Evolutionary conservation across 2,113 vertebrate genomes (phyloP).

Genomic region (Arizona elegans): DNA sequence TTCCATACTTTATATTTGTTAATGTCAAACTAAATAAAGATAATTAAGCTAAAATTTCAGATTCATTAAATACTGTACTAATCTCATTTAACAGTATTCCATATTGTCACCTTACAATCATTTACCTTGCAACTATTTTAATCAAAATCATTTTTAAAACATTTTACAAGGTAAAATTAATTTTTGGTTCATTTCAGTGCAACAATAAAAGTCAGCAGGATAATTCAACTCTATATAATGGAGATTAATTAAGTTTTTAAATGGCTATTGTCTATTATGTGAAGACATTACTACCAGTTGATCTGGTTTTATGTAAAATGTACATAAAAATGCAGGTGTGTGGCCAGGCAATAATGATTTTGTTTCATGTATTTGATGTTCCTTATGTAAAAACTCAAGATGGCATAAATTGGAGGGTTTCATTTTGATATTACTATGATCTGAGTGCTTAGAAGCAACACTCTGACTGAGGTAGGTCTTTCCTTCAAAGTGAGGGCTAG

Average conservation of each 20-base stretch:
- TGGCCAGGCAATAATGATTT: neutral
- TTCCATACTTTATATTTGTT: constrained; percentile 3
- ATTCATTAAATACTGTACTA: neutral
- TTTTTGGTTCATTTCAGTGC: neutral
- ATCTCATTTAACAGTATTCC: constrained; percentile 9
- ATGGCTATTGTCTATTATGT: neutral
- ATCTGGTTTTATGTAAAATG: neutral
- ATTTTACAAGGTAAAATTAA: neutral
- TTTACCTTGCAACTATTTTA: constrained; percentile 2
- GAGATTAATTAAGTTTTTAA: neutral
- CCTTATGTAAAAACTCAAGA: neutral
- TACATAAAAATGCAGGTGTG: neutral
- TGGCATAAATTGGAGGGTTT: neutral
- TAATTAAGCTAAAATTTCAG: constrained; percentile 4
- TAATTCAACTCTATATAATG: neutral
- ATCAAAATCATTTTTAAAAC: neutral
- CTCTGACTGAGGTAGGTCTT: neutral
- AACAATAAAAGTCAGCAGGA: neutral
- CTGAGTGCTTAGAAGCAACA: neutral
- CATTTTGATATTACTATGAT: neutral
- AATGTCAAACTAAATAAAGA: constrained; percentile 9
- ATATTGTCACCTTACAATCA: neutral
- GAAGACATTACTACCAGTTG: neutral
- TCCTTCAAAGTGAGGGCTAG: neutral
- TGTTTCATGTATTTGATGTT: neutral